phyloP scores from a whole-genome alignment of 2,888 invertebrate species.

The Hanleya hanleyi region DNA sequence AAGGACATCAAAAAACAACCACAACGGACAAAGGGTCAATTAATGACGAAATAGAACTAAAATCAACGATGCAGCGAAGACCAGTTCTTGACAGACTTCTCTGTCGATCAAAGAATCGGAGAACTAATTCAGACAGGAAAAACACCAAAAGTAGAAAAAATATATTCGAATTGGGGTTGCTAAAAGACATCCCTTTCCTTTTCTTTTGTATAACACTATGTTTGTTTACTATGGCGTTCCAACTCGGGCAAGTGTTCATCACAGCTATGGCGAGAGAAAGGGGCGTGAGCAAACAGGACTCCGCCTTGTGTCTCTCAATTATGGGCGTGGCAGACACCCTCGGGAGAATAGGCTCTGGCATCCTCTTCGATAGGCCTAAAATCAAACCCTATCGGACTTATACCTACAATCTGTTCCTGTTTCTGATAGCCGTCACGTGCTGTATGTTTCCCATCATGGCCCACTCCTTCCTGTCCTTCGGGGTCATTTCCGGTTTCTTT shows the following conservation, averaged over 20 bases:
- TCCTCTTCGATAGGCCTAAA: constrained; percentile 50
- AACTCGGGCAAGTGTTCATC: constrained; percentile 50
- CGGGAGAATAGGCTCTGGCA: constrained; percentile 81
- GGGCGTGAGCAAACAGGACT: constrained; percentile 63
- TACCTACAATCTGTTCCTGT: constrained; percentile 46
- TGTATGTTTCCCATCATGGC: constrained; percentile 43
- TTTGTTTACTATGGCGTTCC: constrained; percentile 47
- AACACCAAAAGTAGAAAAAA: not conserved
- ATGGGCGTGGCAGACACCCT: constrained; percentile 94
- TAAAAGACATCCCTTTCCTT: constrained; percentile 46
- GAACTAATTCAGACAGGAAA: too few species aligned
- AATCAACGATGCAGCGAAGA: too few species aligned
- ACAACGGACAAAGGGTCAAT: too few species aligned
- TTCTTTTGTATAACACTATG: constrained; percentile 43
- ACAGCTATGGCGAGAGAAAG: constrained; percentile 48
- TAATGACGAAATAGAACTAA: too few species aligned
- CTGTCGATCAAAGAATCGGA: too few species aligned
- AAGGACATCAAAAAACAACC: too few species aligned
- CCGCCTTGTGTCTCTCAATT: constrained; percentile 84
- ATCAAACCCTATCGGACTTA: constrained; percentile 42
- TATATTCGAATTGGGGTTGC: constrained; percentile 39
- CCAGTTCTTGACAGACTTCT: too few species aligned
- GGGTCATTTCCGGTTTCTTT: constrained; percentile 40
- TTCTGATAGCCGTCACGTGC: constrained; percentile 41
- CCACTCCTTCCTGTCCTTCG: constrained; percentile 41